Evolutionary conservation across 2,797 vertebrate genomes (phyloP), one percentile per base, ranked within the genome.

Genomic region (Phataginus tetradactyla): DNA sequence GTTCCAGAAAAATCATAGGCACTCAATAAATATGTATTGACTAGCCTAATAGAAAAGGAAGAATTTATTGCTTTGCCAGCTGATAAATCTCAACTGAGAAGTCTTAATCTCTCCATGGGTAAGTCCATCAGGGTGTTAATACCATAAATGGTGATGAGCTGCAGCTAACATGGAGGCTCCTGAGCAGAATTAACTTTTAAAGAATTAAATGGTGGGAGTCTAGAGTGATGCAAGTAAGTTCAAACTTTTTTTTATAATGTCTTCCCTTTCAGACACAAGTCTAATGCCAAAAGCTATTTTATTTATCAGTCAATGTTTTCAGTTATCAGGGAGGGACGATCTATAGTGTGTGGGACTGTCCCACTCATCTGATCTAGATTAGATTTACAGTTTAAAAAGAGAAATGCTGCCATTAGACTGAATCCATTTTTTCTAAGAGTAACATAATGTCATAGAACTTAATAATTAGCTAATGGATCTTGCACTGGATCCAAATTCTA

Each of bases 181-280:
- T 55, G 32, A 88, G 27, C 32, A 53, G 9, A 87, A 80, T 75
- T 84, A 69, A 63, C 12, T 51, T 77, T 90, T 29, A 34, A 75
- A 87, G 91, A 75, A 45, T 89, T 37, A 63, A 20, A 78, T n/a
- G 4, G 49, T 32, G 51, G n/a, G 37, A 69, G 11, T 72, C 34
- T 27, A 89, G 91, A 72, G 25, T 63, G 21, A 7, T 57, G 2
- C 59, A 84, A 32, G 55, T 8, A 87, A 71, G 18, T 72, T 49
- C 27, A 92, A 61, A 17, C 20, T 66, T 78, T 45, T 45, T 45
- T 45, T 77, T 45, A 75, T 68, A 51, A 3, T 37, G 15, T 53
- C 75, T 88, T 74, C 49, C 18, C 55, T 96, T 89, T 87, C 69
- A 86, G 32, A 94, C 15, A 27, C 20, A 95, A 66, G 21, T 57